Evolutionary conservation across 2,888 invertebrate genomes (phyloP).

Genomic region (Acrocera orbiculus): DNA sequence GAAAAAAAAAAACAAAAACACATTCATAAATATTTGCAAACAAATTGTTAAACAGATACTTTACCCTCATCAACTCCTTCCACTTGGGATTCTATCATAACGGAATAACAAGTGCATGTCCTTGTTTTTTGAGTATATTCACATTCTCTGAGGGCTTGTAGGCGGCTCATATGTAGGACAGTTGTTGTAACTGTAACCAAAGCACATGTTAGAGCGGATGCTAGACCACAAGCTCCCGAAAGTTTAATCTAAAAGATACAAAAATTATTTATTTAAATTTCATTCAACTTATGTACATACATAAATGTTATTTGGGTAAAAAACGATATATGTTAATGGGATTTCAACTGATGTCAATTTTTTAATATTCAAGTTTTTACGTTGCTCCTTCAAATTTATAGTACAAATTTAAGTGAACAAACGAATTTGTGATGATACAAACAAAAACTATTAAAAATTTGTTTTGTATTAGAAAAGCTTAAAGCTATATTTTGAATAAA

Average conservation of each 20-base stretch:
- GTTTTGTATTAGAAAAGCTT: too few species aligned
- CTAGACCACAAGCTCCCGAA: constrained; percentile 71
- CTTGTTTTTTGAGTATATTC: constrained; percentile 64
- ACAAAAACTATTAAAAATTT: too few species aligned
- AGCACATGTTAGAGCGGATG: constrained; percentile 73
- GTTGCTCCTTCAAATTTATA: too few species aligned
- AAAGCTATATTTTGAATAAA: too few species aligned
- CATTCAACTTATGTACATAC: neutral
- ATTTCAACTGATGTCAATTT: neutral
- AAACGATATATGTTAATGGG: too few species aligned
- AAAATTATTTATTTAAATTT: constrained; percentile 1
- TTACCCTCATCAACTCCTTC: constrained; percentile 40
- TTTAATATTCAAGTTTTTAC: neutral
- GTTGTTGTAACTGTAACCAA: constrained; percentile 73
- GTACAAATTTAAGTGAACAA: too few species aligned
- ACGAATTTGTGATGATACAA: too few species aligned
- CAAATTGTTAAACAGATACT: constrained; percentile 2
- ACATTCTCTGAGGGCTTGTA: constrained; percentile 73
- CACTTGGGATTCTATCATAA: constrained; percentile 48
- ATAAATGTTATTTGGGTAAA: too few species aligned
- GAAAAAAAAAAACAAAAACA: constrained; percentile 3
- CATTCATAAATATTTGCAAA: neutral
- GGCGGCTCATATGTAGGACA: constrained; percentile 76
- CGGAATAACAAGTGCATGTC: constrained; percentile 61
- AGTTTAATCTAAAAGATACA: constrained; percentile 58